A percentile compares a stretch with the other conserved stretches of the same genome.
These are phyloP conservation scores for Galagoides demidoff DNA, from an alignment of 2,797 vertebrate species.

Conservation along the genomic window DNA sequence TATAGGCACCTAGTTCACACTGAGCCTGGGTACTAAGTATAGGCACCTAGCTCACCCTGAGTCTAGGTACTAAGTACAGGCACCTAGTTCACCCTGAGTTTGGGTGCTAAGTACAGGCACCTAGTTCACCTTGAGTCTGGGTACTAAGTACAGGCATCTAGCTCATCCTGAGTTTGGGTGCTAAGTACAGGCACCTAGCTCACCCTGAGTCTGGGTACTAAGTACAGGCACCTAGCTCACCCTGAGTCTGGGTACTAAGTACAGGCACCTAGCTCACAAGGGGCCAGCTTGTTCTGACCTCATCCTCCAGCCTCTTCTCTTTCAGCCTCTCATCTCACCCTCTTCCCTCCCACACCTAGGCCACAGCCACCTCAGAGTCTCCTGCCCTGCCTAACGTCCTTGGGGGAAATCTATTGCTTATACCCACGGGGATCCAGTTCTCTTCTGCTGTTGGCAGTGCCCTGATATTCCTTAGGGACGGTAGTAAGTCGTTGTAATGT, in stretches of 20 bases:
- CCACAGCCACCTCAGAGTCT: not conserved
- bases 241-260: too few species aligned
- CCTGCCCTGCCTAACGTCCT: not conserved
- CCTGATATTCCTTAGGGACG: not conserved
- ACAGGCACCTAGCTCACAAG: not conserved
- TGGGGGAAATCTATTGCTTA: not conserved
- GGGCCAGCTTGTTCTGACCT: not conserved
- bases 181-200: too few species aligned
- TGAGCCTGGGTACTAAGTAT: too few species aligned
- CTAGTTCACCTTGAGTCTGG: not conserved
- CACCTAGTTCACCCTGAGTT: too few species aligned
- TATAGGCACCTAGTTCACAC: not conserved
- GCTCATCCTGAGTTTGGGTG: too few species aligned
- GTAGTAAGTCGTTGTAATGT: not conserved
- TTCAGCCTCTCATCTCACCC: not conserved
- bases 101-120: too few species aligned
- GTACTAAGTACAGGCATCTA: not conserved
- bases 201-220: not conserved
- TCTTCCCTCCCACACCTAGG: not conserved
- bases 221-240: too few species aligned
- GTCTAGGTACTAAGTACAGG: not conserved
- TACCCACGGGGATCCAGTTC: too few species aligned
- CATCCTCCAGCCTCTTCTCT: not conserved
- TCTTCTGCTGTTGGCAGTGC: not conserved
- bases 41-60: too few species aligned